Evolutionary conservation across 1,140 invertebrate genomes (phyloP).

Genomic region (Geopemphigus sp.): DNA sequence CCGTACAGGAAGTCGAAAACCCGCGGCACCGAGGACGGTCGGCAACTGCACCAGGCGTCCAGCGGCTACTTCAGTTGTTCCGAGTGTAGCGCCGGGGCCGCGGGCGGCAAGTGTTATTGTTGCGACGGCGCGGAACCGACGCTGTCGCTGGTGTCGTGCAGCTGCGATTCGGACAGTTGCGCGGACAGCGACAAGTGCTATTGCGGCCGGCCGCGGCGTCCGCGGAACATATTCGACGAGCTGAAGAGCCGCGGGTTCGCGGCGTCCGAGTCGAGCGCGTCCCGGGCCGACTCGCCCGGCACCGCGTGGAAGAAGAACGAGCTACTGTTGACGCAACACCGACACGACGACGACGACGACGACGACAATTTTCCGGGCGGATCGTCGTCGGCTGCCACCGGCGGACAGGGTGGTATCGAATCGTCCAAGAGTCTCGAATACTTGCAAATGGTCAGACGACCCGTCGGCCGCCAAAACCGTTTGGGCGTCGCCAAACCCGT

Average conservation of each 20-base stretch:
- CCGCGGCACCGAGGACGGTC: constrained; percentile 9
- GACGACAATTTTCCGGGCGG: background rate
- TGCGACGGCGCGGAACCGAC: constrained; percentile 67
- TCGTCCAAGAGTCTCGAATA: constrained; percentile 50
- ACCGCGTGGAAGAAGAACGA: constrained; percentile 55
- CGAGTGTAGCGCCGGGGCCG: constrained; percentile 69
- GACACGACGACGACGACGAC: background rate
- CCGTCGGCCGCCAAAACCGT: background rate
- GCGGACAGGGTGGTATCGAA: constrained; percentile 1
- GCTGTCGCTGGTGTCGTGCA: constrained; percentile 46
- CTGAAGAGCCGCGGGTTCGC: constrained; percentile 60
- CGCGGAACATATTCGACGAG: constrained; percentile 56
- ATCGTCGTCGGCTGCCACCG: background rate
- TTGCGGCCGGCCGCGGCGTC: constrained; percentile 11
- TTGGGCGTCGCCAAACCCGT: background rate
- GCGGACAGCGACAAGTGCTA: constrained; percentile 53
- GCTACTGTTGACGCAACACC: background rate
- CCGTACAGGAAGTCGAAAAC: background rate
- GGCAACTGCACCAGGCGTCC: constrained; percentile 54
- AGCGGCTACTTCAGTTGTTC: constrained; percentile 77
- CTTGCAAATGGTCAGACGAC: constrained; percentile 13
- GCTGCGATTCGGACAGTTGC: constrained; percentile 32
- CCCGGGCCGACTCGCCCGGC: constrained; percentile 53
- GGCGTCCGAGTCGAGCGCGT: constrained; percentile 59
- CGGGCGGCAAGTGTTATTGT: constrained; percentile 77